Conservation (phyloP, 1,140 invertebrate species). For the Lethrus apterus region DNA sequence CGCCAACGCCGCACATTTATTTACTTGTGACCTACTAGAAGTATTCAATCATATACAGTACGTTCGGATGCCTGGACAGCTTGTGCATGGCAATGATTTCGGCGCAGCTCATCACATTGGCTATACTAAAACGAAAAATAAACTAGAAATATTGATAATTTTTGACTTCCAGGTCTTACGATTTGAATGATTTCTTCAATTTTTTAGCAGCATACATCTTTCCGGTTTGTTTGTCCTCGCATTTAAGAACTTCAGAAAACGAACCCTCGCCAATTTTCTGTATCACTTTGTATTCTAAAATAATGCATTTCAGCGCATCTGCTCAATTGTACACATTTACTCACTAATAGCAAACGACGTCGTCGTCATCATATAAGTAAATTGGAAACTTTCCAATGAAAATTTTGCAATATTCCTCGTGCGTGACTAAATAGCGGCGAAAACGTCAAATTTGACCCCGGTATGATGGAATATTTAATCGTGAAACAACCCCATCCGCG, state of each 20-base stretch:
- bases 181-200: conserved; percentile 54
- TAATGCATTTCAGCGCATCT: neutral
- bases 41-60: conserved; percentile 54
- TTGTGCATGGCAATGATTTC: conserved; percentile 56
- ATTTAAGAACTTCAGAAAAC: conserved; percentile 63
- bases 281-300: conserved; percentile 50
- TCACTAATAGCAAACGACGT: neutral
- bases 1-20: too few species aligned
- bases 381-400: conserved; percentile 9
- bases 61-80: conserved; percentile 51
- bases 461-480: too few species aligned
- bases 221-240: conserved; percentile 49
- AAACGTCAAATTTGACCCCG: too few species aligned
- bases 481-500: too few species aligned
- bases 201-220: conserved; percentile 54
- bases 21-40: conserved; percentile 48
- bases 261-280: conserved; percentile 58
- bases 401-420: conserved; percentile 2
- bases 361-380: conserved; percentile 4
- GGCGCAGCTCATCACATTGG: conserved; percentile 46
- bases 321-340: neutral
- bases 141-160: neutral
- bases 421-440: too few species aligned
- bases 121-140: conserved; percentile 1
- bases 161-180: too few species aligned